phyloP scores from a whole-genome alignment of 2,888 invertebrate genomes.

The Congeria kusceri region DNA sequence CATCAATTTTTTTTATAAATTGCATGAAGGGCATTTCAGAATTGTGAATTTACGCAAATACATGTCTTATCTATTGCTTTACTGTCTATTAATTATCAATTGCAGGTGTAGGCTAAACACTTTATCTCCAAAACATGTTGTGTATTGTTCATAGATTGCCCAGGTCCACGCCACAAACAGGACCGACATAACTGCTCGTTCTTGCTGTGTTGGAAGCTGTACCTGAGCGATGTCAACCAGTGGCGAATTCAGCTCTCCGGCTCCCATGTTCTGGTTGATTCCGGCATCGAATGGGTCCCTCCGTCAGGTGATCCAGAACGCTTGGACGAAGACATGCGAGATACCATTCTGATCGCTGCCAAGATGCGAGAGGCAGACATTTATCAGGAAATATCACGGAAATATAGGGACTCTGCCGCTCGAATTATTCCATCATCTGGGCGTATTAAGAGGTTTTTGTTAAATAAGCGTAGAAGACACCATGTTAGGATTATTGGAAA shows the following conservation, averaged over 20 bases:
- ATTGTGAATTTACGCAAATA: too few relatives aligned
- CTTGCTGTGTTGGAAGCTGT: slow-evolving; percentile 79
- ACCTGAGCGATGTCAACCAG: slow-evolving; percentile 76
- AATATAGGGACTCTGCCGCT: slow-evolving; percentile 23
- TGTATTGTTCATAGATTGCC: slow-evolving; percentile 69
- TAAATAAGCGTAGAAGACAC: background rate
- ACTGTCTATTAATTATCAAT: too few relatives aligned
- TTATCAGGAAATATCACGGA: slow-evolving; percentile 54
- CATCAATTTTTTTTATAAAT: too few relatives aligned
- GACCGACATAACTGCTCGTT: slow-evolving; percentile 82
- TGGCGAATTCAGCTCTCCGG: slow-evolving; percentile 81
- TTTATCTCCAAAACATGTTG: background rate
- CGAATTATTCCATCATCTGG: slow-evolving; percentile 54
- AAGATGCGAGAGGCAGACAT: slow-evolving; percentile 53
- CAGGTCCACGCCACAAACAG: slow-evolving; percentile 79
- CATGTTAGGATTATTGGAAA: background rate
- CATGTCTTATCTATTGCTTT: too few relatives aligned
- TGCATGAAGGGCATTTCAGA: too few relatives aligned
- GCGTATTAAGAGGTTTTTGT: slow-evolving; percentile 68
- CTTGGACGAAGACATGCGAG: slow-evolving; percentile 72
- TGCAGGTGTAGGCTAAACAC: too few relatives aligned
- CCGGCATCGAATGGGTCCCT: slow-evolving; percentile 67
- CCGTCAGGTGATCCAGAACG: slow-evolving; percentile 64
- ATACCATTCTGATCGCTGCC: slow-evolving; percentile 64
- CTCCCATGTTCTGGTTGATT: slow-evolving; percentile 72